phyloP scores from a whole-genome alignment of 2,113 vertebrate genomes.

The Phycodurus eques region DNA sequence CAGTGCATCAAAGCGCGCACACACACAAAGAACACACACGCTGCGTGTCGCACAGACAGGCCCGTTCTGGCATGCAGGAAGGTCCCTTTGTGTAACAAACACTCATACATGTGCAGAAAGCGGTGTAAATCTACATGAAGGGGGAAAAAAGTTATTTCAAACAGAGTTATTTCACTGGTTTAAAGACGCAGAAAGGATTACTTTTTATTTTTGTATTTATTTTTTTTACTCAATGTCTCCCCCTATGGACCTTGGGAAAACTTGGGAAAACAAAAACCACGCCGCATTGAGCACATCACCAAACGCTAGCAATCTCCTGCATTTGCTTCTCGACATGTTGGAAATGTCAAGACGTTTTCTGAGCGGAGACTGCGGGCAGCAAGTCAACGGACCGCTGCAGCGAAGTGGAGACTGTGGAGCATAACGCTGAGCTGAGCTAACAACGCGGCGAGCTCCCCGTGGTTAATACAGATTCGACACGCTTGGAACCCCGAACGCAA shows the following conservation, averaged over 20 bases:
- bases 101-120: conserved; percentile 41
- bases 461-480: no score
- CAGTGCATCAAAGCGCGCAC: conserved; percentile 76
- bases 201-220: neutral
- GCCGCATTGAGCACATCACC: no score
- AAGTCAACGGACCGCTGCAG: no score
- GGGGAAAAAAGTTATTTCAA: neutral
- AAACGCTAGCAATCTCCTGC: no score
- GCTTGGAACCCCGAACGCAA: no score
- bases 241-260: neutral
- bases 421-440: no score
- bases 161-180: neutral
- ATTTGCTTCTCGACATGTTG: no score
- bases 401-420: no score
- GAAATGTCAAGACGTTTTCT: no score
- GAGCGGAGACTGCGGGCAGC: no score
- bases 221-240: neutral
- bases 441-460: no score
- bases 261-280: neutral
- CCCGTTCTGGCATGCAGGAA: conserved; percentile 35
- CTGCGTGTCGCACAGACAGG: conserved; percentile 52
- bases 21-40: conserved; percentile 69
- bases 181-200: neutral
- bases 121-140: conserved; percentile 26
- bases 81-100: conserved; percentile 55